phyloP scores from a whole-genome alignment of 2,113 vertebrate genomes.

The Cephalopholis sonnerati region DNA sequence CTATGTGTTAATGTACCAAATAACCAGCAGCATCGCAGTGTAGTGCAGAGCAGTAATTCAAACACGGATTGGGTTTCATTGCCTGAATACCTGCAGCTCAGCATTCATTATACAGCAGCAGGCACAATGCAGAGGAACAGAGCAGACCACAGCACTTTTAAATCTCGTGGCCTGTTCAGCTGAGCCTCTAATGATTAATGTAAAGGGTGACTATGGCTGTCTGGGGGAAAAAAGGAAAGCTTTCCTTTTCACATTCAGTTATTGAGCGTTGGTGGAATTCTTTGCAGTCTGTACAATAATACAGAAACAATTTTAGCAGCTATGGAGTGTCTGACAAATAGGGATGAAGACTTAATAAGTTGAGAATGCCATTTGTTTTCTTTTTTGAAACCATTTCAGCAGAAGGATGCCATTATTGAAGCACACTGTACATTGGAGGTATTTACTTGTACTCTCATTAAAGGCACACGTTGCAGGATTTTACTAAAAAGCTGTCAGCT shows the following conservation, averaged over 20 bases:
- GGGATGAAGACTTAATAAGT: neutral
- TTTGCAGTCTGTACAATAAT: neutral
- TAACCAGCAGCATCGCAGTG: slow-evolving; percentile 34
- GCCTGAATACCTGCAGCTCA: slow-evolving; percentile 49
- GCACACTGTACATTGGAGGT: neutral
- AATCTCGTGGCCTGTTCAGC: slow-evolving; percentile 9
- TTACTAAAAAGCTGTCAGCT: no score
- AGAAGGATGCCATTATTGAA: neutral
- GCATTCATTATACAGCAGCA: slow-evolving; percentile 36
- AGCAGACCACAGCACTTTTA: slow-evolving; percentile 44
- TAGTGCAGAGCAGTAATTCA: neutral
- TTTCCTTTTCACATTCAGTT: neutral
- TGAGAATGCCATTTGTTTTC: neutral
- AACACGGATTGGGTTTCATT: slow-evolving; percentile 42
- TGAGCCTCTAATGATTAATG: slow-evolving; percentile 26
- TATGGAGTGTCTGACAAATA: neutral
- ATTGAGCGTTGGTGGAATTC: neutral
- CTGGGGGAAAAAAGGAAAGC: neutral
- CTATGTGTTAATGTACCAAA: slow-evolving; percentile 46
- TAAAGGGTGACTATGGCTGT: neutral
- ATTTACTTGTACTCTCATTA: neutral
- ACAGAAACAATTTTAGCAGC: neutral
- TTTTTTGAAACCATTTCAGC: neutral
- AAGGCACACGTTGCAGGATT: neutral
- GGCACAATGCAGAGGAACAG: slow-evolving; percentile 42